phyloP scores from a whole-genome alignment of 92 coral and sea anemone species.

The Siderastrea radians region DNA sequence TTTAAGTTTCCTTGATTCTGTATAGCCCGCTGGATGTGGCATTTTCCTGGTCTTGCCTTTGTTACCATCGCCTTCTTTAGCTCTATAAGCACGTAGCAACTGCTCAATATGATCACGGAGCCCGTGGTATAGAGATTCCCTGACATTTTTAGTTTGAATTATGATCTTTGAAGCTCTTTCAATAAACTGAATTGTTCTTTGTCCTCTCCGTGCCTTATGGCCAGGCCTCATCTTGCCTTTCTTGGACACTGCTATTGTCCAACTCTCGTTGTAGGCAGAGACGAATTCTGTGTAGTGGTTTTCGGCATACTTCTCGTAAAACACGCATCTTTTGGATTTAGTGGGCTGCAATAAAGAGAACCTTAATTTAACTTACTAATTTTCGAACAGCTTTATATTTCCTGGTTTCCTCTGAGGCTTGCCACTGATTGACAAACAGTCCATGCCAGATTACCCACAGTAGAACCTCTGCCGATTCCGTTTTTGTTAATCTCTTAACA shows the following conservation, averaged over 20 bases:
- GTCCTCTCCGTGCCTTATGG: slow-evolving; percentile 81
- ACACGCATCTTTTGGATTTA: slow-evolving; percentile 81
- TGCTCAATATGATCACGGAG: slow-evolving; percentile 82
- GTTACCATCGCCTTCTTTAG: slow-evolving; percentile 36
- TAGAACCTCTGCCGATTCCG: too few species aligned
- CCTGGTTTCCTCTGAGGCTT: too few species aligned
- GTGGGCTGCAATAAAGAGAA: slow-evolving; percentile 45
- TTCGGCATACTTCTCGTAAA: slow-evolving; percentile 84
- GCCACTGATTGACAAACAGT: too few species aligned
- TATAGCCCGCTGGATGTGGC: slow-evolving; percentile 47
- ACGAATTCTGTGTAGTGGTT: slow-evolving; percentile 86
- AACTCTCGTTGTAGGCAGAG: slow-evolving; percentile 80
- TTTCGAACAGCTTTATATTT: too few species aligned
- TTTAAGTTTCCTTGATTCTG: slow-evolving; percentile 25
- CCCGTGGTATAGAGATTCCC: slow-evolving; percentile 76
- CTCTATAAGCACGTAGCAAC: slow-evolving; percentile 73
- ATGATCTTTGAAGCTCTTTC: slow-evolving; percentile 84
- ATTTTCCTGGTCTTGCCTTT: slow-evolving; percentile 30
- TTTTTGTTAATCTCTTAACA: too few species aligned
- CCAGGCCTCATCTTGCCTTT: slow-evolving; percentile 89
- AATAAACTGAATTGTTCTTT: slow-evolving; percentile 82
- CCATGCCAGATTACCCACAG: too few species aligned
- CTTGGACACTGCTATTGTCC: slow-evolving; percentile 86
- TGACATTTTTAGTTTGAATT: slow-evolving; percentile 76
- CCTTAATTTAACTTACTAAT: not conserved